These are phyloP conservation scores for Phaonia tiefii DNA, from an alignment of 2,888 invertebrate genomes.

Conservation along the genomic window DNA sequence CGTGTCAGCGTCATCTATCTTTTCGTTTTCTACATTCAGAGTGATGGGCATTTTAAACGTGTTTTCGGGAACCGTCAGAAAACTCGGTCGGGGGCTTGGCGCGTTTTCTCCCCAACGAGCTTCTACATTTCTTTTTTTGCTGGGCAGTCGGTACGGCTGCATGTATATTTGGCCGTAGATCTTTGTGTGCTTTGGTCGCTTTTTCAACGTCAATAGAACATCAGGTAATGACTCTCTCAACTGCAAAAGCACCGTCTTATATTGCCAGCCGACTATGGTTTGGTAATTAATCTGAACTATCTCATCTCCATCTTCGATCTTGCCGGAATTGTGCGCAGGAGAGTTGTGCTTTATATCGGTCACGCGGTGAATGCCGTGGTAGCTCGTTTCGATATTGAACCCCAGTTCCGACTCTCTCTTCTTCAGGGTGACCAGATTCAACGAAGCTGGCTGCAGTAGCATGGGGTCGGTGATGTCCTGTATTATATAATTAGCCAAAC, in stretches of 20 bases:
- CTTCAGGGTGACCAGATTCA: constrained; percentile 92
- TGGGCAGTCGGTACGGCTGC: constrained; percentile 87
- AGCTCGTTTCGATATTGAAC: constrained; percentile 93
- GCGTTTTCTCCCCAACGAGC: constrained; percentile 87
- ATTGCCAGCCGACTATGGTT: constrained; percentile 90
- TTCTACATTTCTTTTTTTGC: constrained; percentile 85
- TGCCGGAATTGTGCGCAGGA: constrained; percentile 94
- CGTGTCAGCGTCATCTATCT: constrained; percentile 74
- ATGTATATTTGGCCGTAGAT: constrained; percentile 86
- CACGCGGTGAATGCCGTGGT: constrained; percentile 89
- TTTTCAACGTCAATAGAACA: constrained; percentile 90
- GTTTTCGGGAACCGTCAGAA: constrained; percentile 80
- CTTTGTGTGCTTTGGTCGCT: constrained; percentile 90
- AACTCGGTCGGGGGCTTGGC: constrained; percentile 84
- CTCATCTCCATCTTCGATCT: constrained; percentile 97
- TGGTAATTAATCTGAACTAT: constrained; percentile 93
- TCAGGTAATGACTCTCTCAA: constrained; percentile 90
- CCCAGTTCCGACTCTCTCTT: constrained; percentile 94
- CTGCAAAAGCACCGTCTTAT: constrained; percentile 87
- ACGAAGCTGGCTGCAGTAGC: constrained; percentile 94
- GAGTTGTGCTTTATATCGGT: constrained; percentile 95
- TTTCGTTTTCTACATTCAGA: constrained; percentile 79
- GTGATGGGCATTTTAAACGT: constrained; percentile 81
- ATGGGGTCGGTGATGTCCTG: constrained; percentile 94
- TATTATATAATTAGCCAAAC: constrained; percentile 91